Evolutionary conservation across 2,888 invertebrate species (phyloP).

Genomic region (Lepas anatifera): DNA sequence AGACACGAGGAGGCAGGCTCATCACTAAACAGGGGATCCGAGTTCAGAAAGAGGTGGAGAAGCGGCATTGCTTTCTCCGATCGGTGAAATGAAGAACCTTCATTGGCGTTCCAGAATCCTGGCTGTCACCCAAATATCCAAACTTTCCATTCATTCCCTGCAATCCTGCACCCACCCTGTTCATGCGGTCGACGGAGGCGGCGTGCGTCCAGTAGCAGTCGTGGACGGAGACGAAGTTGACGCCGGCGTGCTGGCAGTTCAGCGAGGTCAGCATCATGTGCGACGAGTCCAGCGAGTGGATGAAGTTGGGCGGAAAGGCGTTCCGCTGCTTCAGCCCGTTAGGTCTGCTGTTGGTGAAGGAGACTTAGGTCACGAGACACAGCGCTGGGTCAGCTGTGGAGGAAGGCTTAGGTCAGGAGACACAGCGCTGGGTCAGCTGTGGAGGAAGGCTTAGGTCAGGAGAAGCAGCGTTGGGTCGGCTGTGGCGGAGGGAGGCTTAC

Average conservation of each 20-base stretch:
- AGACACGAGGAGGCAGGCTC: background rate
- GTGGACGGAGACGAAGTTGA: constrained; percentile 93
- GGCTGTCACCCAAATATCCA: background rate
- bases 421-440: too few species aligned
- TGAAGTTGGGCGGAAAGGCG: constrained; percentile 97
- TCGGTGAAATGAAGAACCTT: background rate
- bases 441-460: background rate
- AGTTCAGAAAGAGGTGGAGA: background rate
- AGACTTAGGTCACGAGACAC: background rate
- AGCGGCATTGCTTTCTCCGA: background rate
- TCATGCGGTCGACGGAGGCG: constrained; percentile 71
- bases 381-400: too few species aligned
- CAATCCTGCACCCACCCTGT: constrained; percentile 47
- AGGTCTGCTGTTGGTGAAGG: constrained; percentile 45
- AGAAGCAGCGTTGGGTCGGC: background rate
- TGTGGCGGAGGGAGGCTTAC: too few species aligned
- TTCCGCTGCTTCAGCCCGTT: constrained; percentile 82
- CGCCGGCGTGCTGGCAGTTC: constrained; percentile 61
- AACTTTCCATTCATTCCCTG: background rate
- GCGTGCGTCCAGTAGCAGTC: constrained; percentile 99
- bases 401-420: too few species aligned
- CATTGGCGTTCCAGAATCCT: background rate
- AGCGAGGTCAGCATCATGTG: constrained; percentile 99
- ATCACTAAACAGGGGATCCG: background rate
- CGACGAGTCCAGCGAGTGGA: constrained; percentile 94